Percentiles rank a stretch among this genome's conserved stretches.
phyloP scores from a whole-genome alignment of 2,113 vertebrate genomes.

The Cavia aperea region DNA sequence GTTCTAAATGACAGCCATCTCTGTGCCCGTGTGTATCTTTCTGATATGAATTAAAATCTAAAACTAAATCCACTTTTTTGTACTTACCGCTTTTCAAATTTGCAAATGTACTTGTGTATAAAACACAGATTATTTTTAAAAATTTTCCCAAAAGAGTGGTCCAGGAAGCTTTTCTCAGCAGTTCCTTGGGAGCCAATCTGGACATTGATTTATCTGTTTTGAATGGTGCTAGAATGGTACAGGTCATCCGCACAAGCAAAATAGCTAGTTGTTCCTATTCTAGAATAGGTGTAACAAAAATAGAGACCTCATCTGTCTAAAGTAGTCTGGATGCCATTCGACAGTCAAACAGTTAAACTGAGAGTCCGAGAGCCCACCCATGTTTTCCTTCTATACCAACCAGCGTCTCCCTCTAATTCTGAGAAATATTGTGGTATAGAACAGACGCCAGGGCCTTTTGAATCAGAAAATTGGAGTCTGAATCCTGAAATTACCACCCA shows the following conservation, averaged over 20 bases:
- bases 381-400: not conserved
- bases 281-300: constrained; percentile 2
- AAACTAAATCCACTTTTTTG: constrained; percentile 15
- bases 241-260: not conserved
- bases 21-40: not conserved
- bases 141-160: constrained; percentile 9
- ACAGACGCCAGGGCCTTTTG: constrained; percentile 6
- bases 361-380: not conserved
- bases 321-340: not conserved
- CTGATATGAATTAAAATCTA: constrained; percentile 18
- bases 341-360: not conserved
- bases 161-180: constrained; percentile 3
- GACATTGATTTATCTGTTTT: constrained; percentile 17
- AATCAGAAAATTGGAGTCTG: constrained; percentile 26
- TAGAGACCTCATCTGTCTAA: not conserved
- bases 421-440: not conserved
- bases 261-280: not conserved
- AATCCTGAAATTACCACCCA: not conserved
- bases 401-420: constrained; percentile 1
- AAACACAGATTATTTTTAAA: constrained; percentile 34
- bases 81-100: not conserved
- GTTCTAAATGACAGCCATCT: not conserved
- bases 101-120: not conserved
- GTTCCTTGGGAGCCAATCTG: not conserved
- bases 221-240: not conserved